These are phyloP conservation scores for Leucosticte australis DNA, from an alignment of 2,113 vertebrate species.

Conservation along the genomic window DNA sequence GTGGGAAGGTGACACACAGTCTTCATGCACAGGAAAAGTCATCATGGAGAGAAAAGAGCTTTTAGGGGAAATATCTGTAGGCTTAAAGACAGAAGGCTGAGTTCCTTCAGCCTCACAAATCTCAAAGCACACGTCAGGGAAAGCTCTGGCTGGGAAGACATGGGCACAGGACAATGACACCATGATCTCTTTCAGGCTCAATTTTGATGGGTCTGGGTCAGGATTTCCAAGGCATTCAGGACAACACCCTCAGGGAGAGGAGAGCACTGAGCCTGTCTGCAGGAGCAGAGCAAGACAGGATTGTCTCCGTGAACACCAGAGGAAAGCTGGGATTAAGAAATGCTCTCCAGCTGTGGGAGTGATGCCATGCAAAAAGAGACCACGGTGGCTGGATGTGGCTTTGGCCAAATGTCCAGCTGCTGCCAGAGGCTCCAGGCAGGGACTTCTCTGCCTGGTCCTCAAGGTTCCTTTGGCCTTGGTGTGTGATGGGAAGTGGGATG, in stretches of 20 bases:
- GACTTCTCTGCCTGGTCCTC: background rate
- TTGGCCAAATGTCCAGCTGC: accelerated
- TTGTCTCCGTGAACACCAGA: background rate
- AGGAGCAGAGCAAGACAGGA: background rate
- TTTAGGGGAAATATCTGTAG: background rate
- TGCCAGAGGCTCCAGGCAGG: background rate
- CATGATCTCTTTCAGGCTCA: background rate
- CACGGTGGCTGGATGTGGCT: background rate
- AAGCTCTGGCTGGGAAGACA: background rate
- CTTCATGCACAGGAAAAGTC: background rate
- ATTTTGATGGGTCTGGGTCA: background rate
- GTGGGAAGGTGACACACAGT: background rate
- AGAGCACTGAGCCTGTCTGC: background rate
- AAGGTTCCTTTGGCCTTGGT: accelerated
- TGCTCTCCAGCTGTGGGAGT: background rate
- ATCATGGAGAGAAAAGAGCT: background rate
- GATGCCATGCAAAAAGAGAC: accelerated
- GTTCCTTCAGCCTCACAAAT: background rate
- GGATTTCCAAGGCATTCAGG: background rate
- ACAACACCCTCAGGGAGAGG: background rate
- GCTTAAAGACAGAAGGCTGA: background rate
- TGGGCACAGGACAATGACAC: background rate
- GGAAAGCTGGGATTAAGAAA: background rate
- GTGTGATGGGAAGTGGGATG: background rate
- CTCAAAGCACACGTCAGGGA: background rate